These are phyloP conservation scores for Enteromius trimaculatus DNA, from an alignment of 2,797 vertebrate genomes.

Conservation along the genomic window DNA sequence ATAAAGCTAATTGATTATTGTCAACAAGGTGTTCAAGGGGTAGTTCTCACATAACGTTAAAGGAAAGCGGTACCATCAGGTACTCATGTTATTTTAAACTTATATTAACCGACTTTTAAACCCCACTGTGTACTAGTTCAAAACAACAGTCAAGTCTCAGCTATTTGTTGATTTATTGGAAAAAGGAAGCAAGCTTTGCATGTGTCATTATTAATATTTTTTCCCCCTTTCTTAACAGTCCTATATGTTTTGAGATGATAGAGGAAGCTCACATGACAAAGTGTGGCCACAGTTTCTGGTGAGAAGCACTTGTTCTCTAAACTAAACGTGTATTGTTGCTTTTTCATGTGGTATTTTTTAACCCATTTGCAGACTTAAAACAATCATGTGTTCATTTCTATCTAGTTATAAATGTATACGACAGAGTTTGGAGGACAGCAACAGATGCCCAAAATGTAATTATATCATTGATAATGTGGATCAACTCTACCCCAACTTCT, in stretches of 20 bases:
- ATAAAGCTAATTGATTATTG: neutral
- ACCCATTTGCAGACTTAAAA: neutral
- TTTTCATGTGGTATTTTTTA: neutral
- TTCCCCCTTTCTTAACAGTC: constrained; percentile 78
- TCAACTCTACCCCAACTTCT: constrained; percentile 98
- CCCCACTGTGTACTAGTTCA: neutral
- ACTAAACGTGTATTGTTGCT: neutral
- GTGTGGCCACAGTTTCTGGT: constrained; percentile 99
- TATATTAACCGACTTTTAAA: neutral
- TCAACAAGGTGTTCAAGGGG: neutral
- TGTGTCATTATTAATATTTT: neutral
- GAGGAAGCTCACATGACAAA: constrained; percentile 99
- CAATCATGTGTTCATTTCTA: constrained; percentile 49
- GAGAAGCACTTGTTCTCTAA: constrained; percentile 64
- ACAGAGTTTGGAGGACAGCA: constrained; percentile 97
- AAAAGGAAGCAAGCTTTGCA: constrained; percentile 11
- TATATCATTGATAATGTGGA: constrained; percentile 98
- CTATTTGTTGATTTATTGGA: neutral
- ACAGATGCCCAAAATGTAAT: constrained; percentile 99
- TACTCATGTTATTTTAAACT: neutral
- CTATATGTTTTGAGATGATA: constrained; percentile 99
- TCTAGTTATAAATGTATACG: constrained; percentile 96
- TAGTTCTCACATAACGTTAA: neutral
- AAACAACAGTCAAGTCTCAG: neutral
- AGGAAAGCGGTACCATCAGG: neutral